Conservation (phyloP, 2,888 invertebrate genomes). For the Pristionchus arcanus region DNA sequence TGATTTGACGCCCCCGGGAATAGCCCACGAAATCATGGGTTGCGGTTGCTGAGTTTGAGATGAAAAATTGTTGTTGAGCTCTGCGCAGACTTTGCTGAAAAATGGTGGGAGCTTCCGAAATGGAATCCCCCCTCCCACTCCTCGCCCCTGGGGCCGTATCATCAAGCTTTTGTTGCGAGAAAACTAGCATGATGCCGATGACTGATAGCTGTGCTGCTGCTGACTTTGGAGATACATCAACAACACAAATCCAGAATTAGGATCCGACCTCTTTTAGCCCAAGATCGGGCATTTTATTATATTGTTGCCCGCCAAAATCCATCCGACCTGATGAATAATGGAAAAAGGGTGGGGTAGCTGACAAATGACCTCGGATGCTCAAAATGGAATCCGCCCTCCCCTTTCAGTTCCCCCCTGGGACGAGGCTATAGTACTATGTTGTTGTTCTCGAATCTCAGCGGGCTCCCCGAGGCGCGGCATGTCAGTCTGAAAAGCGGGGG, state of each 20-base stretch:
- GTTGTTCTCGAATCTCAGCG: neutral
- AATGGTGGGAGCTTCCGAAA: neutral
- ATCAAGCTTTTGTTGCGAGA: too few species aligned
- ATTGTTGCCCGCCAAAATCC: neutral
- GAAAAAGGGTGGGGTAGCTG: neutral
- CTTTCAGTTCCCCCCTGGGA: neutral
- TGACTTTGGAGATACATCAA: too few species aligned
- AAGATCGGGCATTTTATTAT: neutral
- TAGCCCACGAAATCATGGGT: neutral
- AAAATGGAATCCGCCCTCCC: constrained; percentile 32
- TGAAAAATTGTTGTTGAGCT: neutral
- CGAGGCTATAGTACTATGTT: neutral
- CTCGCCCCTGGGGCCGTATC: too few species aligned
- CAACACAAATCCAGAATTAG: neutral
- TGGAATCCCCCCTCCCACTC: too few species aligned
- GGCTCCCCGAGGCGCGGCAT: neutral
- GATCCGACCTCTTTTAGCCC: neutral
- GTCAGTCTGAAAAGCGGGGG: neutral
- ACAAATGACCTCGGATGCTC: neutral
- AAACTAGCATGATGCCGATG: neutral
- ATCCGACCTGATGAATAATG: neutral
- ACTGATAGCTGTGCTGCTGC: neutral
- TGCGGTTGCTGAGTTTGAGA: neutral
- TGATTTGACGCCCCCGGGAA: neutral
- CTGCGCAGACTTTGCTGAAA: neutral